Base-by-base conservation (phyloP, 1,140 invertebrate species). In the Pectinophora gossypiella region DNA sequence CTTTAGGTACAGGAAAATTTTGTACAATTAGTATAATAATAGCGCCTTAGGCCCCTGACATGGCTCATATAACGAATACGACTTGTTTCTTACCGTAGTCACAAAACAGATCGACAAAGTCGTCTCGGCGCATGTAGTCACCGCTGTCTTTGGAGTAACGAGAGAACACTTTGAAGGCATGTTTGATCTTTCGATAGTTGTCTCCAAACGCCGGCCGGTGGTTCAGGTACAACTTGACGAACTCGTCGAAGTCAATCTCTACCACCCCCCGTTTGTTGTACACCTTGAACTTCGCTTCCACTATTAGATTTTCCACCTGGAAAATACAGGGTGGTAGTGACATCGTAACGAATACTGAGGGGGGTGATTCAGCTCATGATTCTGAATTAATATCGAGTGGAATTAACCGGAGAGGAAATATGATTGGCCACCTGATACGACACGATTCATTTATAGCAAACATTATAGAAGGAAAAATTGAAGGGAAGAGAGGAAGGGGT, bases 151-250 rank as follows among this genome's bases (percentile, higher is more conserved):
- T 48, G 4, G 55, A 15, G 4, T 40, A 21, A 9, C n/a, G 9
- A 9, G 36, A 15, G 36, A 40, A 44, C 19, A 21, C 19, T 19
- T 44, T 19, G 48, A 83, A 86, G 0, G 81, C 73, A 42, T 61
- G 60, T 22, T 60, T 62, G 4, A 87, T 54, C 16, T 69, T 66
- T 21, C 56, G 57, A 22, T 56, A 68, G 27, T 45, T 73, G 46
- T 90, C 83, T 1, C 89, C 87, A 57, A 89, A 88, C 0, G 84
- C 90, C 7, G 93, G 92, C 48, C 92, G 87, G 72, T 94, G 93
- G 72, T 94, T 95, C 16, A 94, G 78, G 59, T 93, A 94, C 38
- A 94, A 72, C 76, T 90, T 92, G 1, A 95, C 90, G 64, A 95
- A 94, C 27, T 93, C 91, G 20, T 92, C 89, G 55, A 94, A 93